Evolutionary conservation across 2,888 invertebrate genomes (phyloP).

Genomic region (Disparrhopalites patrizii): DNA sequence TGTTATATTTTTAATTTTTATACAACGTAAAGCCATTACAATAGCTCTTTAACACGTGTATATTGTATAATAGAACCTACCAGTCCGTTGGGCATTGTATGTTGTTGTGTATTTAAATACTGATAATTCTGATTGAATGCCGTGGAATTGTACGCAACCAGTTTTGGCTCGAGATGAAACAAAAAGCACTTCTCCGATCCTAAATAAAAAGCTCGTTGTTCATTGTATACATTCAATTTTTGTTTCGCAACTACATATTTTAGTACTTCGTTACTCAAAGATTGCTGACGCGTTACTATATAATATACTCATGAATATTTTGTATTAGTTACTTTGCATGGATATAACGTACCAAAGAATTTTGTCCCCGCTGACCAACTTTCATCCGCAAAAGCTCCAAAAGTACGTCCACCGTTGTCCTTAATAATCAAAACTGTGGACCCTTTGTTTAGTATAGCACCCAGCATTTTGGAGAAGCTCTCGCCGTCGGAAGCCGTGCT

Average conservation of each 20-base stretch:
- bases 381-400: conserved; percentile 82
- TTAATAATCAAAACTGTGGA: conserved; percentile 73
- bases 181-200: conserved; percentile 72
- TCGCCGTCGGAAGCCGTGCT: conserved; percentile 84
- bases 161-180: conserved; percentile 75
- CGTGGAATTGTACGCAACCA: conserved; percentile 72
- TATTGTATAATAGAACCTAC: too few relatives aligned
- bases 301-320: too few relatives aligned
- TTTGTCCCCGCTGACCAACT: conserved; percentile 73
- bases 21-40: too few relatives aligned
- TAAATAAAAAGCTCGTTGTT: too few relatives aligned
- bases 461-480: conserved; percentile 78
- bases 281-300: too few relatives aligned
- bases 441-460: conserved; percentile 73
- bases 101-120: conserved; percentile 86
- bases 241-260: too few relatives aligned
- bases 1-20: too few relatives aligned
- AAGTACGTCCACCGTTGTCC: conserved; percentile 77
- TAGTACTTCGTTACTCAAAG: too few relatives aligned
- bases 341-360: conserved; percentile 74
- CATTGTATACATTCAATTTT: too few relatives aligned
- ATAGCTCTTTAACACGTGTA: too few relatives aligned
- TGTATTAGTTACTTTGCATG: too few relatives aligned
- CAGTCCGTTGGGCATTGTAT: conserved; percentile 90
- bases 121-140: conserved; percentile 85